A percentile compares a stretch with the other conserved stretches of the same genome.
Evolutionary conservation across 2,888 invertebrate genomes (phyloP).

Genomic region (Andrena minutula): DNA sequence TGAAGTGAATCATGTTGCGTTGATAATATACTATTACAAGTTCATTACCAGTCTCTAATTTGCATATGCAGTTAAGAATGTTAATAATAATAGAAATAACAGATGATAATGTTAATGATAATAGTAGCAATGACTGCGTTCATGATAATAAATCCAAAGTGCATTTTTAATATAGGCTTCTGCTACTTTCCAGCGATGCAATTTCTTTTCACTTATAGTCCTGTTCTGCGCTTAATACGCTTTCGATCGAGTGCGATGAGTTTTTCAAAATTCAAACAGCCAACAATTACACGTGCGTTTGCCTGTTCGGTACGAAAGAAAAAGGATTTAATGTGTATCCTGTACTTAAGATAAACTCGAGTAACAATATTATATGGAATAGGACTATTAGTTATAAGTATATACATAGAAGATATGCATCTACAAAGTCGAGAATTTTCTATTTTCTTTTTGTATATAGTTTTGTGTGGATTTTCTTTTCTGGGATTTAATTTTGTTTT

Average conservation of each 20-base stretch:
- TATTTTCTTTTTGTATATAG: constrained; percentile 46
- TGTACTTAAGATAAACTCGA: constrained; percentile 37
- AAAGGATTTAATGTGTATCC: constrained; percentile 8
- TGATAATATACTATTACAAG: constrained; percentile 28
- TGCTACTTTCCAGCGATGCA: constrained; percentile 36
- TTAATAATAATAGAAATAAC: constrained; percentile 33
- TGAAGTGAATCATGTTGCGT: constrained; percentile 40
- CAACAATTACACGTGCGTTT: neutral
- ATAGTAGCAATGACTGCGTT: constrained; percentile 37
- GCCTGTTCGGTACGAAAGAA: neutral
- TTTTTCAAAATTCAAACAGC: constrained; percentile 3
- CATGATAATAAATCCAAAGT: constrained; percentile 51
- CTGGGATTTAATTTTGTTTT: constrained; percentile 21
- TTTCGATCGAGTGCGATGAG: neutral
- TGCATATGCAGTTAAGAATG: constrained; percentile 33
- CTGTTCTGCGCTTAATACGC: constrained; percentile 51
- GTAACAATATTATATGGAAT: constrained; percentile 42
- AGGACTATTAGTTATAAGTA: constrained; percentile 51
- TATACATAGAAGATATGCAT: constrained; percentile 50
- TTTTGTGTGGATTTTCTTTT: constrained; percentile 34
- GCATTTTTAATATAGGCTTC: constrained; percentile 57
- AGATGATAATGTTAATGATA: constrained; percentile 34
- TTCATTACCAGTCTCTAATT: constrained; percentile 43
- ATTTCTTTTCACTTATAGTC: constrained; percentile 51
- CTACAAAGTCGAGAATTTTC: constrained; percentile 45